Evolutionary conservation across 2,113 vertebrate species (phyloP).

Genomic region (Indicator indicator): DNA sequence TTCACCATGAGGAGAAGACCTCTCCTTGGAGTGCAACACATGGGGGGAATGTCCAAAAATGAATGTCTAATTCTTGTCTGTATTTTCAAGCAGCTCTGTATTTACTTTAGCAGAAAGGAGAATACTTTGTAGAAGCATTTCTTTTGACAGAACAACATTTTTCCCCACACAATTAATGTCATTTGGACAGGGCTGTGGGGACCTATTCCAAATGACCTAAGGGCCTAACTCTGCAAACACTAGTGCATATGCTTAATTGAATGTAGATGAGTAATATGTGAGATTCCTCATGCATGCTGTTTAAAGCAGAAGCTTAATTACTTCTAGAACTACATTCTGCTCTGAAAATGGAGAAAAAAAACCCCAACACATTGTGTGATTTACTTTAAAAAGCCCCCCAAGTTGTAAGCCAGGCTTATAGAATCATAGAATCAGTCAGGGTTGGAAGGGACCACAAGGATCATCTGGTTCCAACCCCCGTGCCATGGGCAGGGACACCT

Average conservation of each 20-base stretch:
- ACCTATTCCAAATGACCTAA: conserved; percentile 8
- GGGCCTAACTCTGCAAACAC: background rate
- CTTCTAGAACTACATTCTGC: background rate
- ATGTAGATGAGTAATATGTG: background rate
- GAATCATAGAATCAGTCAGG: too few species aligned
- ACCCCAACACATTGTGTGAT: background rate
- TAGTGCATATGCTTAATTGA: background rate
- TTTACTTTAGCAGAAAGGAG: background rate
- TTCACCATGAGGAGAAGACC: background rate
- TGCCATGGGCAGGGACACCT: too few species aligned
- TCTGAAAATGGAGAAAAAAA: background rate
- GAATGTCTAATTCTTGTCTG: background rate
- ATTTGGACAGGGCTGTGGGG: background rate
- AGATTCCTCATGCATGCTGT: background rate
- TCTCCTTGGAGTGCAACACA: background rate
- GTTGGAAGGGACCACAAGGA: too few species aligned
- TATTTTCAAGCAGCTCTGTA: background rate
- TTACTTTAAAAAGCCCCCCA: background rate
- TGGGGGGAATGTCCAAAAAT: background rate
- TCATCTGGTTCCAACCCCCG: too few species aligned
- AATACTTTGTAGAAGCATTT: background rate
- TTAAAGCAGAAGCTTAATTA: conserved; percentile 1
- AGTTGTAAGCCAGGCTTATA: background rate
- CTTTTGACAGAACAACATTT: background rate
- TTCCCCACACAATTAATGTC: background rate